These are phyloP conservation scores for Athalia rosae DNA, from an alignment of 2,888 invertebrate species.

Conservation along the genomic window DNA sequence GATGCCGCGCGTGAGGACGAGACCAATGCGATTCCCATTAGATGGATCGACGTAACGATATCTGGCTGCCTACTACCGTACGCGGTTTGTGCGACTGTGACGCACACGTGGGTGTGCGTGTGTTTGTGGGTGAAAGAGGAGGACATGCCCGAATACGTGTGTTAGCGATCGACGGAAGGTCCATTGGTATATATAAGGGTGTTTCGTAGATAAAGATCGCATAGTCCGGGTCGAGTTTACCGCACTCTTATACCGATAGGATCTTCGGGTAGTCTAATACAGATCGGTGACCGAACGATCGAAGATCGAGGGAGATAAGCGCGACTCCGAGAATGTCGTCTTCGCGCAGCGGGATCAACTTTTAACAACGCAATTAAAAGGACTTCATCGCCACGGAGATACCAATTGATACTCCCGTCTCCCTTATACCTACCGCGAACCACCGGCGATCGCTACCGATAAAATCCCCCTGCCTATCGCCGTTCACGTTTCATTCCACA, in stretches of 20 bases:
- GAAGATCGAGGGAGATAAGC: constrained; percentile 41
- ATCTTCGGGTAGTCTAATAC: constrained; percentile 39
- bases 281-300: constrained; percentile 43
- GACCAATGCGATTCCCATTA: constrained; percentile 44
- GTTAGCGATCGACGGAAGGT: constrained; percentile 36
- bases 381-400: constrained; percentile 20
- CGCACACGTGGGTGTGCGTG: too few species aligned
- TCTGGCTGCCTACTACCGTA: constrained; percentile 37
- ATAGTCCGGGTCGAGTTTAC: constrained; percentile 31
- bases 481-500: too few species aligned
- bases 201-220: constrained; percentile 38
- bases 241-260: constrained; percentile 30
- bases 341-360: constrained; percentile 43
- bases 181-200: constrained; percentile 42
- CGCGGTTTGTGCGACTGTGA: constrained; percentile 24
- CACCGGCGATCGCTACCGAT: not conserved
- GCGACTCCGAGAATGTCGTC: constrained; percentile 34
- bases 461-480: not conserved
- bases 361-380: constrained; percentile 43
- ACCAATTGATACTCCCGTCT: constrained; percentile 13
- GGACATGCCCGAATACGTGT: constrained; percentile 12
- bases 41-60: constrained; percentile 42
- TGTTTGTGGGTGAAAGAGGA: not conserved
- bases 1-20: constrained; percentile 19
- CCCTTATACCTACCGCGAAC: constrained; percentile 5